Evolutionary conservation across 1,140 invertebrate genomes (phyloP), one percentile per base, ranked within the genome.

Genomic region (Lepidurus packardi): DNA sequence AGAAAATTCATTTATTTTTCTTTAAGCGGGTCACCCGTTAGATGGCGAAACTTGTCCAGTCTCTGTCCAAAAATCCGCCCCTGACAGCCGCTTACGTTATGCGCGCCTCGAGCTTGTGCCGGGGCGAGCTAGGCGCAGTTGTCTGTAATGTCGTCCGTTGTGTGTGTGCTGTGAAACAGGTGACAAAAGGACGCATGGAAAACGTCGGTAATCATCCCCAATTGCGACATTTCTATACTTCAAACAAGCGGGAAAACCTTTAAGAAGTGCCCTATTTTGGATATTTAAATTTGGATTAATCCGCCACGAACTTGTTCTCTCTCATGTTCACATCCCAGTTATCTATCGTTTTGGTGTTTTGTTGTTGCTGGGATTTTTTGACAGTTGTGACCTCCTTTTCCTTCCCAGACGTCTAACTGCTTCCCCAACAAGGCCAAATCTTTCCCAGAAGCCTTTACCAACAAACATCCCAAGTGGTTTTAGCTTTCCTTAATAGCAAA

Each of bases 121-220:
- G 53, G 53, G 53, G 53, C 53, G 53, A 65, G 53, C 13, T 65
- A n/a, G 53, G 53, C 53, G 53, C 53, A 65, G 53, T 65, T 65
- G 53, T 65, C 53, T 65, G 53, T 65, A 13, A 65, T 65, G 53
- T 65, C 53, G 53, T 65, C 53, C 53, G 53, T 65, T 65, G 53
- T 65, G 53, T 65, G 53, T 65, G 47, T 21, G 13, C 53, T 13
- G 6, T 65, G 53, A 65, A 65, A 65, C 53, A 65, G 53, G 53
- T 65, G 53, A 65, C 53, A 65, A 65, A 65, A 65, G n/a, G 53
- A 65, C 53, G 53, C 53, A 65, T 65, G 53, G 53, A 65, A 65
- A 65, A 65, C 53, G 53, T 65, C 53, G 53, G 21, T 7, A 65
- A n/a, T 21, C 53, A n/a, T 65, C 53, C 7, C 13, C 8, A 65